A percentile compares a stretch with the other conserved stretches of the same genome.
Conservation (phyloP, 1,140 invertebrate genomes). For the Zaprionus taronus region DNA sequence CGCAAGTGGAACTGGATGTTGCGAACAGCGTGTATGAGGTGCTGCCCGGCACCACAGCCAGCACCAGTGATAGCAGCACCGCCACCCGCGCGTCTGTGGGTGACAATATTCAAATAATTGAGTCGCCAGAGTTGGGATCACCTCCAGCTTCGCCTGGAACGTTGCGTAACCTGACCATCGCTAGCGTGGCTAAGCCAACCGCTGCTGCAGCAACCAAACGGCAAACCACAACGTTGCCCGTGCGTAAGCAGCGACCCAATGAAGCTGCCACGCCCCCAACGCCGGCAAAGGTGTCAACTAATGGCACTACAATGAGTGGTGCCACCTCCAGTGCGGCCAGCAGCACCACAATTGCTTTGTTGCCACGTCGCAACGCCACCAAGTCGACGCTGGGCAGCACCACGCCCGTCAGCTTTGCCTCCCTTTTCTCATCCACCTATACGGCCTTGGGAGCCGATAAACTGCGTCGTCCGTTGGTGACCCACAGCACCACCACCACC, state of each 20-base stretch:
- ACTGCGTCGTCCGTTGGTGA: constrained; percentile 40
- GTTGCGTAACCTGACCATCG: constrained; percentile 45
- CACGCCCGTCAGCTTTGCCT: constrained; percentile 61
- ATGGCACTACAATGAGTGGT: constrained; percentile 8
- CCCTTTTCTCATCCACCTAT: constrained; percentile 56
- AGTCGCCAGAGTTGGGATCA: constrained; percentile 63
- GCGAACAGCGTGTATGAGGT: constrained; percentile 76
- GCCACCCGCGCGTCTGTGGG: background rate
- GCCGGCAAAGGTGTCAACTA: background rate
- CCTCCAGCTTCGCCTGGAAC: background rate
- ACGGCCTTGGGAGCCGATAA: constrained; percentile 42
- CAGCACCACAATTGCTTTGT: constrained; percentile 28
- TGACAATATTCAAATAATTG: constrained; percentile 73
- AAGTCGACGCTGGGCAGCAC: constrained; percentile 50
- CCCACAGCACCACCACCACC: constrained; percentile 39
- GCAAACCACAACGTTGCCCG: constrained; percentile 20
- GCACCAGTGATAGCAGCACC: constrained; percentile 17
- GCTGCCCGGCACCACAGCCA: constrained; percentile 16
- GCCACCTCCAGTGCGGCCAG: constrained; percentile 7
- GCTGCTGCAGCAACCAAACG: constrained; percentile 37
- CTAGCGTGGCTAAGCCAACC: constrained; percentile 33
- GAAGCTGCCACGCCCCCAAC: constrained; percentile 27
- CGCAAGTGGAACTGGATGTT: constrained; percentile 36
- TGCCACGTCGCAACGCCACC: constrained; percentile 53
- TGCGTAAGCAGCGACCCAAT: constrained; percentile 30